A percentile compares a stretch with the other conserved stretches of the same genome.
These are phyloP conservation scores for Malacosoma neustria DNA, from an alignment of 2,888 invertebrate species.

Conservation along the genomic window DNA sequence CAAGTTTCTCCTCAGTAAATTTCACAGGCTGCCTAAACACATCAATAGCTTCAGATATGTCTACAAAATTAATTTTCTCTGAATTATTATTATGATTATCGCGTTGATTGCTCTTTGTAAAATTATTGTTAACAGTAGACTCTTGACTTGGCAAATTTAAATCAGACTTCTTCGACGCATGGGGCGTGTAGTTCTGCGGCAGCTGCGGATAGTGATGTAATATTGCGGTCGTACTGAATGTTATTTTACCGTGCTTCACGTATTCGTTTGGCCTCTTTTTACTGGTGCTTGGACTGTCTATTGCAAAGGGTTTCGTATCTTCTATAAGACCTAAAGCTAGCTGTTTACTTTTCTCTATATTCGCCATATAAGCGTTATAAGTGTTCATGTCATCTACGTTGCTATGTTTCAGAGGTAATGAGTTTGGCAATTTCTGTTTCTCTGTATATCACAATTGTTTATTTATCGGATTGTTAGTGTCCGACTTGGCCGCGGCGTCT, in stretches of 20 bases:
- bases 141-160: conserved; percentile 32
- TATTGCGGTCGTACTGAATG: conserved; percentile 62
- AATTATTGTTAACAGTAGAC: conserved; percentile 44
- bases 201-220: conserved; percentile 64
- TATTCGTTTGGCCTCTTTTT: conserved; percentile 45
- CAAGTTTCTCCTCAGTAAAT: conserved; percentile 65
- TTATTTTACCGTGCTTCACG: conserved; percentile 62
- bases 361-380: conserved; percentile 62
- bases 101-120: conserved; percentile 20
- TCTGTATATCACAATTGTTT: conserved; percentile 70
- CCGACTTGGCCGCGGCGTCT: conserved; percentile 45
- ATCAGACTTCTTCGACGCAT: conserved; percentile 42
- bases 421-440: conserved; percentile 60
- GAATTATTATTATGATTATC: conserved; percentile 55
- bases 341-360: conserved; percentile 48
- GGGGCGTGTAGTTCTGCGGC: conserved; percentile 27
- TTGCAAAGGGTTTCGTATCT: conserved; percentile 42
- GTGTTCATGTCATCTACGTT: conserved; percentile 62
- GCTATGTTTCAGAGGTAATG: conserved; percentile 61
- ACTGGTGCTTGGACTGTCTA: conserved; percentile 54
- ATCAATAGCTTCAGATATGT: conserved; percentile 31
- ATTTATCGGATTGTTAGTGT: conserved; percentile 35
- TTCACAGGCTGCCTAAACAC: conserved; percentile 47
- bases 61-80: conserved; percentile 20
- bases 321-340: conserved; percentile 57